Evolutionary conservation across 2,888 invertebrate genomes (phyloP).

Genomic region (Carterocephalus palaemon): DNA sequence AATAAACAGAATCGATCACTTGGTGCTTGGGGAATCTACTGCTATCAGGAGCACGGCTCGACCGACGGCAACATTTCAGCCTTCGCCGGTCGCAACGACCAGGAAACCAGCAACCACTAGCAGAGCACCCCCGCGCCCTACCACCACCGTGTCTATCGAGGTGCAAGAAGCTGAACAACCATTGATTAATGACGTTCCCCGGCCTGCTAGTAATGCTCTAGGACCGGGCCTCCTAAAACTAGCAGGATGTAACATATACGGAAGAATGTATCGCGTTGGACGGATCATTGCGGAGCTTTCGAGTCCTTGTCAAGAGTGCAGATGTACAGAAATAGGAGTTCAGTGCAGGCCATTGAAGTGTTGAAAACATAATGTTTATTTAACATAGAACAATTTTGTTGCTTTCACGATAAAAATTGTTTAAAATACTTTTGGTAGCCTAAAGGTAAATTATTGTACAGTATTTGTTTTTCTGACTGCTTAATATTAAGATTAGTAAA

Average conservation of each 20-base stretch:
- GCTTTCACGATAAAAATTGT: slow-evolving; percentile 1
- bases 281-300: slow-evolving; percentile 90
- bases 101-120: slow-evolving; percentile 27
- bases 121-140: slow-evolving; percentile 33
- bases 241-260: slow-evolving; percentile 94
- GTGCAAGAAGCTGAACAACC: slow-evolving; percentile 28
- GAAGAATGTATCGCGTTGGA: slow-evolving; percentile 91
- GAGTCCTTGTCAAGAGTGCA: slow-evolving; percentile 89
- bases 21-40: slow-evolving; percentile 66
- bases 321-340: slow-evolving; percentile 91
- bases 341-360: slow-evolving; percentile 86
- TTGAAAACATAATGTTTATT: slow-evolving; percentile 32
- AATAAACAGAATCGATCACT: slow-evolving; percentile 65
- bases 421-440: too few relatives aligned
- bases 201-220: slow-evolving; percentile 35
- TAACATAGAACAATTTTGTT: not conserved
- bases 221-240: slow-evolving; percentile 83
- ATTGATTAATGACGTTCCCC: slow-evolving; percentile 32
- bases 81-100: slow-evolving; percentile 29
- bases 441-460: slow-evolving; percentile 42
- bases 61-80: slow-evolving; percentile 38
- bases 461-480: slow-evolving; percentile 30
- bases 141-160: slow-evolving; percentile 34
- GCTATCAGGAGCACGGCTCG: slow-evolving; percentile 54
- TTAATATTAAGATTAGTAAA: slow-evolving; percentile 14